Percentiles rank a stretch among this genome's conserved stretches.
Conservation (phyloP, 2,888 invertebrate species). For the Monoplex corrugatus region DNA sequence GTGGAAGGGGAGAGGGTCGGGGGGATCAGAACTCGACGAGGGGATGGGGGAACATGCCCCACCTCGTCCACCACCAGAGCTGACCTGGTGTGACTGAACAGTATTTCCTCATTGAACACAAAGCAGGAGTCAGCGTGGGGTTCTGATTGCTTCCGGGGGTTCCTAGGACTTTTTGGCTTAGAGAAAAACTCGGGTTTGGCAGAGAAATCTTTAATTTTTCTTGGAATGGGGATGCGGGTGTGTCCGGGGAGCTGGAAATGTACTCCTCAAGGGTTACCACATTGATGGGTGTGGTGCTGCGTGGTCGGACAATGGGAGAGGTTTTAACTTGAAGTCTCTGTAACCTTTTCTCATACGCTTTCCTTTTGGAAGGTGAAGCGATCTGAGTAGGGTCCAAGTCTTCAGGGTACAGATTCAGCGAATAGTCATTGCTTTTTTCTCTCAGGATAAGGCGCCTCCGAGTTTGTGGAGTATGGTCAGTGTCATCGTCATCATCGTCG, state of each 20-base stretch:
- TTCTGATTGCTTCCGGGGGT: slow-evolving; percentile 56
- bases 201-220: slow-evolving; percentile 76
- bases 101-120: slow-evolving; percentile 73
- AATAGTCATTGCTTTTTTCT: slow-evolving; percentile 44
- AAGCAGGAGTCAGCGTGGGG: slow-evolving; percentile 59
- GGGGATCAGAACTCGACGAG: slow-evolving; percentile 74
- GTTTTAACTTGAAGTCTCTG: slow-evolving; percentile 75
- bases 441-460: slow-evolving; percentile 37
- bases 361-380: slow-evolving; percentile 73
- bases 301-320: slow-evolving; percentile 73
- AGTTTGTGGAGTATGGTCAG: slow-evolving; percentile 16
- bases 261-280: slow-evolving; percentile 76
- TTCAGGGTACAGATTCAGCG: slow-evolving; percentile 56
- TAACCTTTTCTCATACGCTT: slow-evolving; percentile 74
- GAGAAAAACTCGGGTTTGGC: slow-evolving; percentile 69
- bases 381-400: slow-evolving; percentile 67
- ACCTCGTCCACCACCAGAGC: slow-evolving; percentile 73
- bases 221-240: slow-evolving; percentile 56
- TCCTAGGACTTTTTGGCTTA: slow-evolving; percentile 67
- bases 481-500: slow-evolving; percentile 44
- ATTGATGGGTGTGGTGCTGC: slow-evolving; percentile 76
- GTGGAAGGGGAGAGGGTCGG: slow-evolving; percentile 72
- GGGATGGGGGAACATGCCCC: slow-evolving; percentile 66
- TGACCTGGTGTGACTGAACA: slow-evolving; percentile 74
- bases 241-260: slow-evolving; percentile 72